These are phyloP conservation scores for Manduca sexta DNA, from an alignment of 1,140 invertebrate genomes.

Conservation along the genomic window DNA sequence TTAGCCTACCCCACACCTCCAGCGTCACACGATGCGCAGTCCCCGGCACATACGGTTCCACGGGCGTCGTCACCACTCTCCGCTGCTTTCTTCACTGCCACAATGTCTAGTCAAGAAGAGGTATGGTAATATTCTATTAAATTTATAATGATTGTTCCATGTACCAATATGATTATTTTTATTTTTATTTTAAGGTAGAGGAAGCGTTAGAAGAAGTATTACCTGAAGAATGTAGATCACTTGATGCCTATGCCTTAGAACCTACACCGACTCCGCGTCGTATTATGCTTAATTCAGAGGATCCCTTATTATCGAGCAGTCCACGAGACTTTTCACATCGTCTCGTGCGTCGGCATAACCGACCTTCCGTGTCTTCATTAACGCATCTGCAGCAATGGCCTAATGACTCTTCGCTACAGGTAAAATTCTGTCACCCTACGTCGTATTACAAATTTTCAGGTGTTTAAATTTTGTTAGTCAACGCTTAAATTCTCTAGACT, in stretches of 20 bases:
- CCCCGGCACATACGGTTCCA: conserved; percentile 70
- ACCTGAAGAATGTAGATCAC: conserved; percentile 80
- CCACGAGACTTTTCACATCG: conserved; percentile 84
- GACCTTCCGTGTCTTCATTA: conserved; percentile 26
- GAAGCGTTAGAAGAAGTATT: conserved; percentile 86
- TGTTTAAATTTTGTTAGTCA: too few species aligned
- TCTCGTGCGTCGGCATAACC: conserved; percentile 74
- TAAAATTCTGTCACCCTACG: conserved; percentile 11
- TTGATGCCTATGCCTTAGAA: conserved; percentile 77
- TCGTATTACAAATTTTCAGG: too few species aligned
- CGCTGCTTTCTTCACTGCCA: conserved; percentile 88
- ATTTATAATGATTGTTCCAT: not conserved
- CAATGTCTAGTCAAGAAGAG: conserved; percentile 87
- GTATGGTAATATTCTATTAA: conserved; percentile 25
- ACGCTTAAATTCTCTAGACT: too few species aligned
- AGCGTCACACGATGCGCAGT: conserved; percentile 86
- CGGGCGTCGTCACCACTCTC: conserved; percentile 76
- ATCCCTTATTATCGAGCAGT: conserved; percentile 85
- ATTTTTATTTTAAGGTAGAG: conserved; percentile 74
- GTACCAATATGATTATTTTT: conserved; percentile 4
- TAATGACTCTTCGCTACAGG: conserved; percentile 53
- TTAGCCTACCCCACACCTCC: conserved; percentile 88
- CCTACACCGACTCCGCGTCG: conserved; percentile 78
- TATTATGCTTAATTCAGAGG: conserved; percentile 87
- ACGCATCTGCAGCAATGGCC: conserved; percentile 50